Percentiles rank a stretch among this genome's conserved stretches.
phyloP scores from a whole-genome alignment of 1,140 invertebrate genomes.

The Anastrepha obliqua region DNA sequence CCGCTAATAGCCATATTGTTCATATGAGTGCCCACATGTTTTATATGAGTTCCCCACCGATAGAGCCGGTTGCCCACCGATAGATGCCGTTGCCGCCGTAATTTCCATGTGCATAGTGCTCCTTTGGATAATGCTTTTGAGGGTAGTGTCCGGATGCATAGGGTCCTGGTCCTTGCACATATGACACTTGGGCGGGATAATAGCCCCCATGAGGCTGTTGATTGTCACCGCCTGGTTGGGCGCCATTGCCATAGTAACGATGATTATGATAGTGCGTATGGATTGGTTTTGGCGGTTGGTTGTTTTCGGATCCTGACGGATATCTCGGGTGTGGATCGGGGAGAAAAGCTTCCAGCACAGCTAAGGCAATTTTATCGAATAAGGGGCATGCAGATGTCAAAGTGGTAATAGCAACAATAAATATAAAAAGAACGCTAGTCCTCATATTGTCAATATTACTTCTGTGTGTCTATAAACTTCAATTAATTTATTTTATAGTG shows the following conservation, averaged over 20 bases:
- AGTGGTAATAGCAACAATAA: not conserved
- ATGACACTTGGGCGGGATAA: not conserved
- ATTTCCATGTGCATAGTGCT: not conserved
- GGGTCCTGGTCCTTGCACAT: not conserved
- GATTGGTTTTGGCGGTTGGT: conserved; percentile 62
- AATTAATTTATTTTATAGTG: not conserved
- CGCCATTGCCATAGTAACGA: conserved; percentile 65
- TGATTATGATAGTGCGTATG: conserved; percentile 56
- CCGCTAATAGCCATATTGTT: not conserved
- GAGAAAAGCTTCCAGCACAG: conserved; percentile 60
- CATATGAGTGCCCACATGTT: not conserved
- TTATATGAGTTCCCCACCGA: not conserved
- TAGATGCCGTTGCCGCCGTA: not conserved
- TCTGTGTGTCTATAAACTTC: not conserved
- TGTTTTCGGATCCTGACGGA: conserved; percentile 57
- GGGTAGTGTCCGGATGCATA: not conserved
- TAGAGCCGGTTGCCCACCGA: not conserved
- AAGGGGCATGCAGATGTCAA: conserved; percentile 60
- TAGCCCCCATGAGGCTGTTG: conserved; percentile 9
- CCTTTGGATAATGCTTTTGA: not conserved
- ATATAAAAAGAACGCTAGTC: not conserved
- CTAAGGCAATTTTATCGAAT: conserved; percentile 64
- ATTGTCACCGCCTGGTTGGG: conserved; percentile 56
- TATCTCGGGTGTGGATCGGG: conserved; percentile 10
- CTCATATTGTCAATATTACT: not conserved